Evolutionary conservation across 2,113 vertebrate genomes (phyloP).

Genomic region (Crypturellus undulatus): DNA sequence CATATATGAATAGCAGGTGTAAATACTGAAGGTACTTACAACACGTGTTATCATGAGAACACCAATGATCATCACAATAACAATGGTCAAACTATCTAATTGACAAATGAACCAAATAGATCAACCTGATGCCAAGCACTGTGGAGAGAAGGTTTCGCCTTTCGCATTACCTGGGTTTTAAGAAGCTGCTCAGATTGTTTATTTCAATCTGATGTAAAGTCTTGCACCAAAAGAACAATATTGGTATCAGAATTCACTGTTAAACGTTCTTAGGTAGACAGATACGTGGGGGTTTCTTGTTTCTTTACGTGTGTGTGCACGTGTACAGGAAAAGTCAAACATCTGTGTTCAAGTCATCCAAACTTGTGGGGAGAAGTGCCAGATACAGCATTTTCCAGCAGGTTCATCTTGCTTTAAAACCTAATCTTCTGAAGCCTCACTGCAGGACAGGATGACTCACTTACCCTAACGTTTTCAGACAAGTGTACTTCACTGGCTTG

Average conservation of each 20-base stretch:
- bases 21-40: constrained; percentile 31
- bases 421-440: neutral
- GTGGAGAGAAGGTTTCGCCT: neutral
- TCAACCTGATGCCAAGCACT: neutral
- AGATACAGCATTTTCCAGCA: neutral
- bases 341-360: neutral
- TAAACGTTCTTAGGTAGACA: neutral
- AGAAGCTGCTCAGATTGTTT: constrained; percentile 20
- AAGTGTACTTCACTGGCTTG: neutral
- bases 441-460: neutral
- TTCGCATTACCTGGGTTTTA: neutral
- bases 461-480: neutral
- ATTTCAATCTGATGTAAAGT: neutral
- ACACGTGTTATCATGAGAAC: neutral
- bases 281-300: neutral
- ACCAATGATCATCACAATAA: neutral
- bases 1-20: neutral
- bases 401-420: neutral
- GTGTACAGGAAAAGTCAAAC: neutral
- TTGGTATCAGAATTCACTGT: neutral
- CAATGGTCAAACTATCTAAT: neutral
- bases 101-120: neutral
- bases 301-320: too few species aligned
- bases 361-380: neutral
- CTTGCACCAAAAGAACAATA: constrained; percentile 1